Evolutionary conservation across 2,888 invertebrate species (phyloP).

Genomic region (Lottia scabra): DNA sequence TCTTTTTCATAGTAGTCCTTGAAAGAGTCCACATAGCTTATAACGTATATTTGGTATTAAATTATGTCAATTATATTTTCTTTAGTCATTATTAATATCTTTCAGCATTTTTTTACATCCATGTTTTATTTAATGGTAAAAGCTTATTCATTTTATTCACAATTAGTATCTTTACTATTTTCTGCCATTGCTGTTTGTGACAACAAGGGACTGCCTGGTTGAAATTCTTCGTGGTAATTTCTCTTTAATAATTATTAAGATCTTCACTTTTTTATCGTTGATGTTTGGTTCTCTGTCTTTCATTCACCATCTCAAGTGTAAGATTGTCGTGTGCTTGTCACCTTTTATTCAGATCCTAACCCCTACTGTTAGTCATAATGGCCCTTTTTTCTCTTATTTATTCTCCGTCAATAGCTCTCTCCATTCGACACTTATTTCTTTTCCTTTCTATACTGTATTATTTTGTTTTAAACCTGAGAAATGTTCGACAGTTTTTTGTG

Average conservation of each 20-base stretch:
- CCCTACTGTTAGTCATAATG: neutral
- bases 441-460: neutral
- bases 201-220: too few relatives aligned
- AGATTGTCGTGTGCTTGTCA: slow-evolving; percentile 7
- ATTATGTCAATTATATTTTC: too few relatives aligned
- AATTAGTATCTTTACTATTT: too few relatives aligned
- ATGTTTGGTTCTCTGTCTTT: neutral
- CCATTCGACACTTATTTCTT: slow-evolving; percentile 1
- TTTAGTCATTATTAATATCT: too few relatives aligned
- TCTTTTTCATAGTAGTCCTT: too few relatives aligned
- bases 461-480: slow-evolving; percentile 2
- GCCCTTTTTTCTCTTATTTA: neutral
- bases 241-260: neutral
- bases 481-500: slow-evolving; percentile 3
- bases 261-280: neutral
- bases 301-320: neutral
- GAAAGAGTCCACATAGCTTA: too few relatives aligned
- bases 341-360: neutral
- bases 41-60: too few relatives aligned
- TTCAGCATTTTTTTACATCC: too few relatives aligned
- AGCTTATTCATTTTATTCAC: too few relatives aligned
- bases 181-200: too few relatives aligned
- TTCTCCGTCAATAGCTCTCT: neutral
- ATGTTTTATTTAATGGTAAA: too few relatives aligned
- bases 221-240: too few relatives aligned